A percentile compares a stretch with the other conserved stretches of the same genome.
Conservation (phyloP, 2,797 vertebrate species). For the Acanthurus tractus region DNA sequence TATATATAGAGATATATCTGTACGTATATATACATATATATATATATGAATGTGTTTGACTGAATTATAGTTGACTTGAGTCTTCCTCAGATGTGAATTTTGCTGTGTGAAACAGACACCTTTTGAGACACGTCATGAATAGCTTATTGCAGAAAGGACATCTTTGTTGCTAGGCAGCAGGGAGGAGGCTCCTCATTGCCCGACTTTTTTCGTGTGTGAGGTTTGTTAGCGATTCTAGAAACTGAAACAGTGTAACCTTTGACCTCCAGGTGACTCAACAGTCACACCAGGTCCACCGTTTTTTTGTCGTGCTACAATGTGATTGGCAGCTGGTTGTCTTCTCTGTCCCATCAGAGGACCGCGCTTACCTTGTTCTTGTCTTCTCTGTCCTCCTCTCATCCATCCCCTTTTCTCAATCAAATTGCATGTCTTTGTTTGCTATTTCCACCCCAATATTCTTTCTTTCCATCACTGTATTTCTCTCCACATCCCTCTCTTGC, state of each 20-base stretch:
- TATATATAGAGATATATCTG: no score
- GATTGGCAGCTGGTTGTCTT: conserved; percentile 67
- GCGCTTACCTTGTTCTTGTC: conserved; percentile 61
- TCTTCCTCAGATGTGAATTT: conserved; percentile 20
- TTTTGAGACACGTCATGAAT: conserved; percentile 67
- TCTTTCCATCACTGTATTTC: conserved; percentile 11
- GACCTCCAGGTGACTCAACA: conserved; percentile 60
- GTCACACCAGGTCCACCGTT: conserved; percentile 33
- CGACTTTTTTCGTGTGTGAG: conserved; percentile 36
- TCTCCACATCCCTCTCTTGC: conserved; percentile 29
- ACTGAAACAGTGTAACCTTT: conserved; percentile 42
- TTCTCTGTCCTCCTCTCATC: conserved; percentile 44
- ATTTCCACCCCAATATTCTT: conserved; percentile 17
- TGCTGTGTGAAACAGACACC: conserved; percentile 38
- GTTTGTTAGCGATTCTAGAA: conserved; percentile 39
- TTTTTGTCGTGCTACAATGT: conserved; percentile 46
- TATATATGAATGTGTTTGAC: conserved; percentile 9
- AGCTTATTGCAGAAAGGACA: conserved; percentile 47
- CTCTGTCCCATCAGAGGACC: conserved; percentile 41
- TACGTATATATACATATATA: neutral
- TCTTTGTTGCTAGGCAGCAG: conserved; percentile 84
- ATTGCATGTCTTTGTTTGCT: conserved; percentile 19
- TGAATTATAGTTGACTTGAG: conserved; percentile 3
- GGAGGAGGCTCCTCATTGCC: conserved; percentile 44
- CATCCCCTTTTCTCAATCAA: conserved; percentile 42